Evolutionary conservation across 2,888 invertebrate species (phyloP).

Genomic region (Pollenia griseotomentosa): DNA sequence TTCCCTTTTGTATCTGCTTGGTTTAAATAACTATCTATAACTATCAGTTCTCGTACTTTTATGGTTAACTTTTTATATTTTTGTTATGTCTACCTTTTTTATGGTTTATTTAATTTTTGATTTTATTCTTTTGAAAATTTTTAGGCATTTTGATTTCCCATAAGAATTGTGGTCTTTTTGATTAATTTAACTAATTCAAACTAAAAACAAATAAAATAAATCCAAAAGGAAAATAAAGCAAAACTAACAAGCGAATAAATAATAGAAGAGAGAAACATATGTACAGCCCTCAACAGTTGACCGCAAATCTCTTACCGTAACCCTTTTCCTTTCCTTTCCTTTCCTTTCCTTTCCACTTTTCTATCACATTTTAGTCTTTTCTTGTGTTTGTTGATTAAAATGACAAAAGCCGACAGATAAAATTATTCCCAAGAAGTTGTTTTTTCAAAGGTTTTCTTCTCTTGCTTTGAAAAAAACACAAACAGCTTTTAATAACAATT

Average conservation of each 20-base stretch:
- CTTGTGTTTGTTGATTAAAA: conserved; percentile 33
- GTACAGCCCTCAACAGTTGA: conserved; percentile 30
- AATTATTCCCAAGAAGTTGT: conserved; percentile 40
- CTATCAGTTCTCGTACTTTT: too few species aligned
- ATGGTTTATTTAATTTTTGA: conserved; percentile 34
- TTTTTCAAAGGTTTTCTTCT: conserved; percentile 23
- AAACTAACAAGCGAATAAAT: background rate
- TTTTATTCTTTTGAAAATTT: conserved; percentile 16
- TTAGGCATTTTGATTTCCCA: conserved; percentile 68
- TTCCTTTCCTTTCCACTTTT: background rate
- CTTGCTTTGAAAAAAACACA: background rate
- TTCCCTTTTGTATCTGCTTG: background rate
- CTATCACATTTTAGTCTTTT: background rate
- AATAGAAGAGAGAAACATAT: background rate
- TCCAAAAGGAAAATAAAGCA: conserved; percentile 38
- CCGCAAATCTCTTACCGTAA: conserved; percentile 49
- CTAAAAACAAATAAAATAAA: conserved; percentile 56
- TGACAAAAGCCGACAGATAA: conserved; percentile 44
- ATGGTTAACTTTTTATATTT: background rate
- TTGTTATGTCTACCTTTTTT: conserved; percentile 3
- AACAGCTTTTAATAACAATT: conserved; percentile 13
- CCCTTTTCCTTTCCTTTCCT: background rate
- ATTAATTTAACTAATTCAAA: conserved; percentile 67
- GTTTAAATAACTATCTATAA: too few species aligned
- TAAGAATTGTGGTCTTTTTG: conserved; percentile 62